A percentile compares a stretch with the other conserved stretches of the same genome.
phyloP scores from a whole-genome alignment of 1,140 invertebrate species.

The Caenorhabditis inopinata region DNA sequence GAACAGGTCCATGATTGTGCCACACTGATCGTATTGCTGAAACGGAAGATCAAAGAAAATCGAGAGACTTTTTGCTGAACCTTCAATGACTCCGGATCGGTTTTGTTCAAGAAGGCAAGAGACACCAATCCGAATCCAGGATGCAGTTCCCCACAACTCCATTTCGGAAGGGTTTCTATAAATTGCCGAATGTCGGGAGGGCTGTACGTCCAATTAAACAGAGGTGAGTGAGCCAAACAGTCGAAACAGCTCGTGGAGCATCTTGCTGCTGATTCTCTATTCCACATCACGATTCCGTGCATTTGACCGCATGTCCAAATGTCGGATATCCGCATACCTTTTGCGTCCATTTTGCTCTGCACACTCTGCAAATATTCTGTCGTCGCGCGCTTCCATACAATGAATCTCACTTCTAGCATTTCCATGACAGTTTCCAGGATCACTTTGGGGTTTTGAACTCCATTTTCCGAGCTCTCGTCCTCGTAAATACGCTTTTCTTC shows the following conservation, averaged over 20 bases:
- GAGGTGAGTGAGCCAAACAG: neutral
- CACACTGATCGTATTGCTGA: constrained; percentile 18
- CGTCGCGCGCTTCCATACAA: too few species aligned
- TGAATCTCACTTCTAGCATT: neutral
- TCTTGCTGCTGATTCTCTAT: neutral
- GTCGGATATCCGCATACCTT: neutral
- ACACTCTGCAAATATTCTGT: neutral
- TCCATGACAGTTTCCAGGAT: neutral
- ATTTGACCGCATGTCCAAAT: constrained; percentile 40
- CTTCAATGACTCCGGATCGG: neutral
- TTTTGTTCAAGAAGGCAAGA: constrained; percentile 4
- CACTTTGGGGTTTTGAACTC: neutral
- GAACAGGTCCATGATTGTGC: constrained; percentile 40
- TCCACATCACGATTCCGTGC: constrained; percentile 43
- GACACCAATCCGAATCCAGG: constrained; percentile 42
- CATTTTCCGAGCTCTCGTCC: neutral
- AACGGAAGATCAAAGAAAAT: neutral
- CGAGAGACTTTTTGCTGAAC: too few species aligned
- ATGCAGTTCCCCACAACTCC: neutral
- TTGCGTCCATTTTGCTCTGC: neutral
- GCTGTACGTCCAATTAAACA: neutral
- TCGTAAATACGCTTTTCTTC: too few species aligned
- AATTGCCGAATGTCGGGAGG: neutral
- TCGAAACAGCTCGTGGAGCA: too few species aligned
- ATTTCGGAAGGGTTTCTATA: neutral